A percentile compares a stretch with the other conserved stretches of the same genome.
Conservation (phyloP, 2,113 vertebrate genomes). For the Zosterops lateralis region DNA sequence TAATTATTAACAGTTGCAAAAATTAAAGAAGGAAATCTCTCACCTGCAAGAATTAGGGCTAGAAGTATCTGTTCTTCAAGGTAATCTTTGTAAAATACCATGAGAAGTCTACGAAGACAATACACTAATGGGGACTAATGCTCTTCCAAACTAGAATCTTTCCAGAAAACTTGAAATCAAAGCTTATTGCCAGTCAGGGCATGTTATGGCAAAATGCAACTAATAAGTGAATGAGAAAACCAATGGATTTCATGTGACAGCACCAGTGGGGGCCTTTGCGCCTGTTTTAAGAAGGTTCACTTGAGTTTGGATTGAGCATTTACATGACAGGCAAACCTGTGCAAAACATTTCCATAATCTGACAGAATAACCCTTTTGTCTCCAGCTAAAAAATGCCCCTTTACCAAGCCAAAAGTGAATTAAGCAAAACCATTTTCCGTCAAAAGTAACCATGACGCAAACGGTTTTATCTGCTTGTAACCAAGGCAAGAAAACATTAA, state of each 20-base stretch:
- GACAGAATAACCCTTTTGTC: slow-evolving; percentile 36
- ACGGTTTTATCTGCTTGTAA: slow-evolving; percentile 48
- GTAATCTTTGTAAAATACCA: background rate
- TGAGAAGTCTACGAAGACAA: background rate
- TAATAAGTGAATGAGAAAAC: background rate
- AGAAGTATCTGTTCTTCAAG: background rate
- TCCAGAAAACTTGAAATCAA: slow-evolving; percentile 20
- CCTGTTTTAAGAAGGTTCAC: background rate
- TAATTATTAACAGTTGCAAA: background rate
- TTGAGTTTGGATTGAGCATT: background rate
- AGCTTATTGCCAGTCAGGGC: background rate
- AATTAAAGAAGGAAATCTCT: background rate
- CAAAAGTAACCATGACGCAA: slow-evolving; percentile 40
- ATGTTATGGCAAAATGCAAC: background rate
- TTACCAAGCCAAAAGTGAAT: background rate
- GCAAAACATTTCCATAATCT: background rate
- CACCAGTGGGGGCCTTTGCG: background rate
- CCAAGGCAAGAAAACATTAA: slow-evolving; percentile 63
- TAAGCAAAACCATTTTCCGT: background rate
- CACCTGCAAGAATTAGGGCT: background rate
- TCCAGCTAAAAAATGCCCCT: background rate
- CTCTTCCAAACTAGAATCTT: background rate
- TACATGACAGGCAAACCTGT: background rate
- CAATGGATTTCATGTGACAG: background rate
- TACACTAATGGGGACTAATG: background rate